Evolutionary conservation across 92 coral and sea anemone genomes (phyloP).

Genomic region (Porites evermanni): DNA sequence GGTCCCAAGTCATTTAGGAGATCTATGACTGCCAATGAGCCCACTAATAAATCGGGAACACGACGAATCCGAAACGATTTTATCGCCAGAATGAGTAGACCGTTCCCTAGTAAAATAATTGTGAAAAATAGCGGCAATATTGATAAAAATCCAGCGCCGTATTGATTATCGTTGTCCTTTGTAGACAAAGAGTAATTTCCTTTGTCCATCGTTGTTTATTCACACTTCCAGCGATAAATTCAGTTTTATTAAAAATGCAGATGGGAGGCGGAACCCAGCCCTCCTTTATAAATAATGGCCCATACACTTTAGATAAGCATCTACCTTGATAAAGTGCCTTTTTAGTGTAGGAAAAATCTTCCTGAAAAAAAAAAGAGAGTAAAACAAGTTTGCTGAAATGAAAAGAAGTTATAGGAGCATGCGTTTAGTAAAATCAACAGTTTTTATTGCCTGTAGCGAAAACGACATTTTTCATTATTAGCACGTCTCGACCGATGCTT

Average conservation of each 20-base stretch:
- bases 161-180: neutral
- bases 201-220: neutral
- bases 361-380: neutral
- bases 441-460: too few species aligned
- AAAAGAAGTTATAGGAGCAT: too few species aligned
- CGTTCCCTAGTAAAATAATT: slow-evolving; percentile 55
- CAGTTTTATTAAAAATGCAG: too few species aligned
- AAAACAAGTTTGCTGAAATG: too few species aligned
- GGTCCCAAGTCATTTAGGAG: slow-evolving; percentile 59
- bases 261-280: neutral
- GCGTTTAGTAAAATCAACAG: too few species aligned
- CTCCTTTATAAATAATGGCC: neutral
- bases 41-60: slow-evolving; percentile 63
- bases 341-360: neutral
- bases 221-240: neutral
- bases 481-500: too few species aligned
- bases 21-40: slow-evolving; percentile 43
- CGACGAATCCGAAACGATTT: slow-evolving; percentile 44
- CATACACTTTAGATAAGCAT: neutral
- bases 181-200: slow-evolving; percentile 42
- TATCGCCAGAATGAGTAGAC: slow-evolving; percentile 45
- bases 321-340: neutral
- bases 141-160: slow-evolving; percentile 8
- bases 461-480: too few species aligned
- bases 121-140: slow-evolving; percentile 53